phyloP scores from a whole-genome alignment of 2,113 vertebrate genomes.

The Pelodiscus sinensis region DNA sequence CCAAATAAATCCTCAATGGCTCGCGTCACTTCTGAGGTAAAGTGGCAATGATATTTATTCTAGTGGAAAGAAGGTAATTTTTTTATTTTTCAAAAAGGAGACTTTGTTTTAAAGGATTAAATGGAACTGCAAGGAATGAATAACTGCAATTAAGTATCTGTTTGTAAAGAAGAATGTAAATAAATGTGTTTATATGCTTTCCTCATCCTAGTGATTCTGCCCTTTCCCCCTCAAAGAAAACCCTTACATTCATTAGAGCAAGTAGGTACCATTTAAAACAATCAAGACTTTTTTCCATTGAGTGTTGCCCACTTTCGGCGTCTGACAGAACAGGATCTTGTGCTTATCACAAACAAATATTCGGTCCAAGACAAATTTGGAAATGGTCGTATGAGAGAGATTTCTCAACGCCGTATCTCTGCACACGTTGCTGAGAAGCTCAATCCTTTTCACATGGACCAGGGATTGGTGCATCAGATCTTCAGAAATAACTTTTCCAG shows the following conservation, averaged over 20 bases:
- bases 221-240: background rate
- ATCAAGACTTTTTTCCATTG: slow-evolving; percentile 99
- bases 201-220: background rate
- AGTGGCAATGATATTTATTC: background rate
- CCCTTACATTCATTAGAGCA: background rate
- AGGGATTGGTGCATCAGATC: slow-evolving; percentile 76
- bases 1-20: background rate
- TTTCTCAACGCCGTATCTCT: slow-evolving; percentile 86
- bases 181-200: slow-evolving; percentile 30
- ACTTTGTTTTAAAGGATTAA: background rate
- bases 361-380: slow-evolving; percentile 95
- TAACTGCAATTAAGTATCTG: slow-evolving; percentile 6
- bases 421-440: slow-evolving; percentile 86
- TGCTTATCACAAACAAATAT: slow-evolving; percentile 98
- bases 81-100: background rate
- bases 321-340: slow-evolving; percentile 98
- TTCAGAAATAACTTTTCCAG: slow-evolving; percentile 61
- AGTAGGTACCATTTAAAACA: slow-evolving; percentile 90
- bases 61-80: slow-evolving; percentile 11
- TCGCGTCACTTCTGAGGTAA: background rate
- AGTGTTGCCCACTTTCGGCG: slow-evolving; percentile 98
- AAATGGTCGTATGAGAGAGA: slow-evolving; percentile 88
- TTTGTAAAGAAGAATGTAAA: slow-evolving; percentile 13
- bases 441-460: slow-evolving; percentile 82
- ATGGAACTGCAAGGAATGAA: slow-evolving; percentile 34